These are phyloP conservation scores for Acronicta aceris DNA, from an alignment of 2,888 invertebrate species.

Conservation along the genomic window DNA sequence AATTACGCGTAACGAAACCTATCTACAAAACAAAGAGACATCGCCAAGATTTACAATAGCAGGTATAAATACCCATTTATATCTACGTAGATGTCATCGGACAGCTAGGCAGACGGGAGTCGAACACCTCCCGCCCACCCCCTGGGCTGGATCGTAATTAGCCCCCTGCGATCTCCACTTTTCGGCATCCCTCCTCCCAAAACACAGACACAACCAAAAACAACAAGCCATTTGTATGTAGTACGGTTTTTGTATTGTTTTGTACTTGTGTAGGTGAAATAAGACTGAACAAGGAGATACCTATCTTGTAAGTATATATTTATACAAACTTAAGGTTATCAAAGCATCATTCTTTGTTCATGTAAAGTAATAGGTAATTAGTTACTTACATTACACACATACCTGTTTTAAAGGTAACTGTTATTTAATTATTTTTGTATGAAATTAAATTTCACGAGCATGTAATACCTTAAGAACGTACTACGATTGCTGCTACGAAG, in stretches of 20 bases:
- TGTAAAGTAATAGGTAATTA: too few relatives aligned
- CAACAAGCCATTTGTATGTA: conserved; percentile 69
- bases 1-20: conserved; percentile 3
- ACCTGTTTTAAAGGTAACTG: too few relatives aligned
- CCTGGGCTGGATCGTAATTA: conserved; percentile 67
- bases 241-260: conserved; percentile 51
- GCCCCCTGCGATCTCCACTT: conserved; percentile 61
- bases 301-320: background rate
- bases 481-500: too few relatives aligned
- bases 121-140: conserved; percentile 39
- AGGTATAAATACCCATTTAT: conserved; percentile 37
- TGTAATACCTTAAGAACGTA: too few relatives aligned
- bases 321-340: background rate
- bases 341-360: background rate
- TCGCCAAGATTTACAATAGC: conserved; percentile 41
- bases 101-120: conserved; percentile 66
- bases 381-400: too few relatives aligned
- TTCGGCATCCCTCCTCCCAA: conserved; percentile 58
- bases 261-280: conserved; percentile 42
- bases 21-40: conserved; percentile 27
- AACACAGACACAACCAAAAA: conserved; percentile 74
- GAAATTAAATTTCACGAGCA: too few relatives aligned
- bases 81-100: conserved; percentile 39
- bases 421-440: too few relatives aligned
- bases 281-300: conserved; percentile 1